Conservation (phyloP, 2,797 vertebrate genomes). For the Sebastes itinus region DNA sequence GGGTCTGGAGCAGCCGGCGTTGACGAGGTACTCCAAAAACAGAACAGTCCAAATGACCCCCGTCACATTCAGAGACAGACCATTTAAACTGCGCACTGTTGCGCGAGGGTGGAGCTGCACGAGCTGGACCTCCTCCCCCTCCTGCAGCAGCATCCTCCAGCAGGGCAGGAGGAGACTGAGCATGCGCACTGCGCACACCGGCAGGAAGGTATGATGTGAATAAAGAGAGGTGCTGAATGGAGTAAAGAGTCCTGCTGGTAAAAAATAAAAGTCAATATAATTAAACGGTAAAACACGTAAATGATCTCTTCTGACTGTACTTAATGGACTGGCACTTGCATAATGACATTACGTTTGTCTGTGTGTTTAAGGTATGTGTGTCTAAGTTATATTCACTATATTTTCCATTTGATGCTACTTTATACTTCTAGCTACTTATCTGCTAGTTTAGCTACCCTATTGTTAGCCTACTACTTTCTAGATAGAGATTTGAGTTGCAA, state of each 20-base stretch:
- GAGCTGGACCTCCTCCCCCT: conserved; percentile 58
- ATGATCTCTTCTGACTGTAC: background rate
- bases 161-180: conserved; percentile 35
- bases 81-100: conserved; percentile 79
- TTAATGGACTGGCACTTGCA: background rate
- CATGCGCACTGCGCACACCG: conserved; percentile 57
- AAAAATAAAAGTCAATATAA: background rate
- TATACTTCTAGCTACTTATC: background rate
- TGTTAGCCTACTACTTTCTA: background rate
- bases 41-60: conserved; percentile 82
- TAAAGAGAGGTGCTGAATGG: background rate
- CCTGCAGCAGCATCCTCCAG: conserved; percentile 37
- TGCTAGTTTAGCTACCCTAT: background rate
- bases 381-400: background rate
- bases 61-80: conserved; percentile 47
- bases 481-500: background rate
- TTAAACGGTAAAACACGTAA: background rate
- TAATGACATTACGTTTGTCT: background rate
- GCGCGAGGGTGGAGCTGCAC: conserved; percentile 68
- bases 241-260: background rate
- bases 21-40: conserved; percentile 80
- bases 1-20: conserved; percentile 72
- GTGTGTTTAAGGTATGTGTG: background rate
- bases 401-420: background rate
- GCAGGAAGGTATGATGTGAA: background rate